phyloP scores from a whole-genome alignment of 2,797 vertebrate genomes.

The Coranthus polyacanthus region DNA sequence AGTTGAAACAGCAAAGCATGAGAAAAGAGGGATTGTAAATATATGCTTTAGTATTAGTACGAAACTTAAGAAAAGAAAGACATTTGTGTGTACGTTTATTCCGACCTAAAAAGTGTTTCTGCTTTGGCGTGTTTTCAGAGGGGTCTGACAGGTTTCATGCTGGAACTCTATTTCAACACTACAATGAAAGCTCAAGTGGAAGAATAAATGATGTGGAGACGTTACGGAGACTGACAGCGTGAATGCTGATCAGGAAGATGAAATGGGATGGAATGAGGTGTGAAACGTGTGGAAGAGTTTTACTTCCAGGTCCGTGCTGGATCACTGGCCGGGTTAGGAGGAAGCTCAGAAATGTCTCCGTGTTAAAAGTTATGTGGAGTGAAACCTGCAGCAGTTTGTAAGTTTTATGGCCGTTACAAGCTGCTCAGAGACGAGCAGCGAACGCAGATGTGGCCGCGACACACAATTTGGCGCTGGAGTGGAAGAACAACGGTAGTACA shows the following conservation, averaged over 20 bases:
- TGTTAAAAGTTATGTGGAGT: conserved; percentile 11
- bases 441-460: conserved; percentile 41
- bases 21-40: conserved; percentile 12
- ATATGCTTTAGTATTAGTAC: conserved; percentile 22
- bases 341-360: neutral
- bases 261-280: conserved; percentile 20
- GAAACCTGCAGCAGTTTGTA: neutral
- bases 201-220: neutral
- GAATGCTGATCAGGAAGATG: conserved; percentile 13
- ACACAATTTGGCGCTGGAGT: no score
- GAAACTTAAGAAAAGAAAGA: conserved; percentile 7
- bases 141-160: neutral
- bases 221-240: neutral
- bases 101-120: neutral
- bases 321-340: neutral
- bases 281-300: conserved; percentile 7
- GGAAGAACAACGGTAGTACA: no score
- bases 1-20: neutral
- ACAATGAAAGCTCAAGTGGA: conserved; percentile 4
- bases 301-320: neutral
- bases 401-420: neutral
- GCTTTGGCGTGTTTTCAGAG: neutral
- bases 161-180: neutral
- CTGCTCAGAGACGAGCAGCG: neutral
- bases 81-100: conserved; percentile 4